These are phyloP conservation scores for Acridotheres tristis DNA, from an alignment of 2,797 vertebrate species.

Conservation along the genomic window DNA sequence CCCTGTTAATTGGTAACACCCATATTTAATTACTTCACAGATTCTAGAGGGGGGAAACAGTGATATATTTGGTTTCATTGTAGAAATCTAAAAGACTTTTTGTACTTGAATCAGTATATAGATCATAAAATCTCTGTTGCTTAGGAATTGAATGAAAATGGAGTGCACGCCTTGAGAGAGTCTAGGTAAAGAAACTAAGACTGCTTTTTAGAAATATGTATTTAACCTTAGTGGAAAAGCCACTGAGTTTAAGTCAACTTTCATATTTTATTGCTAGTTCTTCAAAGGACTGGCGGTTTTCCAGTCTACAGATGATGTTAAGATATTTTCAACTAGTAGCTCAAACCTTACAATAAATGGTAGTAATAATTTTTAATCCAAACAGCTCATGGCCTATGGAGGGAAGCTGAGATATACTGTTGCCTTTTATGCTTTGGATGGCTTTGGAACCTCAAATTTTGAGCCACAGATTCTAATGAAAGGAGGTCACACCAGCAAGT, in stretches of 20 bases:
- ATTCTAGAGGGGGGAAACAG: rapidly evolving
- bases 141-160: neutral
- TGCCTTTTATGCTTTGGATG: slow-evolving; percentile 84
- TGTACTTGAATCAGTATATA: neutral
- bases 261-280: slow-evolving; percentile 8
- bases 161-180: neutral
- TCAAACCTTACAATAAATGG: neutral
- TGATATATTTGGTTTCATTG: neutral
- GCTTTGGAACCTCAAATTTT: slow-evolving; percentile 83
- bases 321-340: neutral
- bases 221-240: neutral
- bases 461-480: slow-evolving; percentile 93
- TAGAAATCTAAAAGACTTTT: neutral
- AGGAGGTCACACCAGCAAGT: slow-evolving; percentile 83
- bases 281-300: neutral
- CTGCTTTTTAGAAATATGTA: neutral
- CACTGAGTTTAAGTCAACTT: neutral
- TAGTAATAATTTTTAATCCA: neutral
- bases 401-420: slow-evolving; percentile 84
- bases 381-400: slow-evolving; percentile 88
- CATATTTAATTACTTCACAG: neutral
- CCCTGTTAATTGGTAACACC: neutral
- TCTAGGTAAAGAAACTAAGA: neutral
- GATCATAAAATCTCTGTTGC: neutral
- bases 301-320: neutral